phyloP scores from a whole-genome alignment of 92 coral and sea anemone species.

The Epizoanthus stellaris region DNA sequence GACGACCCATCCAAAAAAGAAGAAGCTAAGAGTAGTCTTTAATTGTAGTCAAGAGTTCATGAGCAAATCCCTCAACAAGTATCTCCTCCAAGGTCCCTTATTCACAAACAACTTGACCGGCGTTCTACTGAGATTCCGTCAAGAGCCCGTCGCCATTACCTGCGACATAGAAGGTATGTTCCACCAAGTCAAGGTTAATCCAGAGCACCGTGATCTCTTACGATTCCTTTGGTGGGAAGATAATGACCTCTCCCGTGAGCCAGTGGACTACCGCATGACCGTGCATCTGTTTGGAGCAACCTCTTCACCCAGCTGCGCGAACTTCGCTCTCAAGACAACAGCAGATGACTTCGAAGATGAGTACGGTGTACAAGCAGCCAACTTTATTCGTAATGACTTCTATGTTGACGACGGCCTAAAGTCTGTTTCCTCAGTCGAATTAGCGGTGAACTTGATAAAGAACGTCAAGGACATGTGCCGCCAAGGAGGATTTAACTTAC shows the following conservation, averaged over 20 bases:
- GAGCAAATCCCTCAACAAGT: conserved; percentile 44
- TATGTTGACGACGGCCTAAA: conserved; percentile 60
- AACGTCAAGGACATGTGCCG: conserved; percentile 55
- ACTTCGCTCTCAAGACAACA: conserved; percentile 54
- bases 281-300: conserved; percentile 56
- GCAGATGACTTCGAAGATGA: conserved; percentile 52
- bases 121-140: conserved; percentile 13
- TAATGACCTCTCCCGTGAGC: conserved; percentile 9
- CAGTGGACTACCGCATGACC: conserved; percentile 41
- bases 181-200: conserved; percentile 22
- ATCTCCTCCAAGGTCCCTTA: conserved; percentile 42
- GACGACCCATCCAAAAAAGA: conserved; percentile 47
- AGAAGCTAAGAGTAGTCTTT: conserved; percentile 38
- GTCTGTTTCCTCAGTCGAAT: conserved; percentile 49
- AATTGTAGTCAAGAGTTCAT: conserved; percentile 42
- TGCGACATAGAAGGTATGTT: conserved; percentile 35
- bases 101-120: conserved; percentile 41
- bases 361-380: conserved; percentile 45
- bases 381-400: conserved; percentile 50
- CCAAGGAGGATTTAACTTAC: conserved; percentile 58
- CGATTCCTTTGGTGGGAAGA: conserved; percentile 56
- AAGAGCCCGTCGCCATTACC: conserved; percentile 38
- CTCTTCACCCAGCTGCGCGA: conserved; percentile 54
- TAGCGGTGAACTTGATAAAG: conserved; percentile 51
- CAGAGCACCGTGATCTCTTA: conserved; percentile 22